phyloP scores from a whole-genome alignment of 2,888 invertebrate species.

The Tetragonisca angustula region DNA sequence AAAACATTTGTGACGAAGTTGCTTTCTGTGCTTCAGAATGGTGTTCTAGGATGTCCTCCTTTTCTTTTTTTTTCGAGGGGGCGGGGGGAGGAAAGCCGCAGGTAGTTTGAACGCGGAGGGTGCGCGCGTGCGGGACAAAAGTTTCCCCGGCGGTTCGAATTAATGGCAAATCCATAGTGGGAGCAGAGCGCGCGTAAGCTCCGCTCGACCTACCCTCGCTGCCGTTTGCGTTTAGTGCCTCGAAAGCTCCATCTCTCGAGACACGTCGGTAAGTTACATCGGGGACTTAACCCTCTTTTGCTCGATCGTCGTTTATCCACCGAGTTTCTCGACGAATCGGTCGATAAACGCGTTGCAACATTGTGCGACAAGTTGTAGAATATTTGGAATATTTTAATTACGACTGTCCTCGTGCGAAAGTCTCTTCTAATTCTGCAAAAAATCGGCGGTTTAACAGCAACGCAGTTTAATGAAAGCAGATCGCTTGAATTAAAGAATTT shows the following conservation, averaged over 20 bases:
- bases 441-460: no score
- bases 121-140: conserved; percentile 75
- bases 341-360: conserved; percentile 13
- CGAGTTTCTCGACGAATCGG: conserved; percentile 15
- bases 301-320: conserved; percentile 8
- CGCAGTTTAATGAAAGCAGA: background rate
- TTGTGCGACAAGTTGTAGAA: no score
- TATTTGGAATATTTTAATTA: no score
- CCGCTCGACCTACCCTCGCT: conserved; percentile 57
- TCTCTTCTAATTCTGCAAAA: background rate
- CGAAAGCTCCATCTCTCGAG: conserved; percentile 72
- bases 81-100: conserved; percentile 64
- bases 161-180: conserved; percentile 82
- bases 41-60: conserved; percentile 43
- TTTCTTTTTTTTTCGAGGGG: no score
- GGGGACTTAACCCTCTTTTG: background rate
- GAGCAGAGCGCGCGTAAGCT: conserved; percentile 71
- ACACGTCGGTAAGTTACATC: conserved; percentile 14
- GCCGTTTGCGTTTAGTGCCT: conserved; percentile 27
- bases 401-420: background rate
- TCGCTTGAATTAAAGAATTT: background rate
- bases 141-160: conserved; percentile 75
- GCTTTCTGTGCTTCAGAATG: conserved; percentile 51
- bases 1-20: conserved; percentile 32
- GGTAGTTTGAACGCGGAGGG: conserved; percentile 70